These are phyloP conservation scores for Sternotherus odoratus DNA, from an alignment of 2,797 vertebrate genomes.

Conservation along the genomic window DNA sequence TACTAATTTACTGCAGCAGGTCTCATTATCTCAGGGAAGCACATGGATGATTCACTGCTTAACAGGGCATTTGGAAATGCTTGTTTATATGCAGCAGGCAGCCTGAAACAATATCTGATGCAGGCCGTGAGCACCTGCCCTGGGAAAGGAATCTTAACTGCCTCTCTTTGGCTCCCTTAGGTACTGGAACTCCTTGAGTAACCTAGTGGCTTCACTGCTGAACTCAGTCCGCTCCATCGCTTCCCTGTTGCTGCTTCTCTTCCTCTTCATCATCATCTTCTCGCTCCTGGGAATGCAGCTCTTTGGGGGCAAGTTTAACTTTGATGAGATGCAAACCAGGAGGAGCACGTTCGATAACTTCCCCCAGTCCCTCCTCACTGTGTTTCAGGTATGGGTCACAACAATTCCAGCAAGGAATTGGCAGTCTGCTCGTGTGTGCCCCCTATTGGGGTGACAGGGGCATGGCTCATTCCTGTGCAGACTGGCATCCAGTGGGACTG, in stretches of 20 bases:
- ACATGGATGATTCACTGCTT: slow-evolving; percentile 39
- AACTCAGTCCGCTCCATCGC: slow-evolving; percentile 99
- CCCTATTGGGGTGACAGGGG: fast-evolving
- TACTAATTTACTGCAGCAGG: slow-evolving; percentile 27
- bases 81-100: slow-evolving; percentile 4
- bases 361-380: slow-evolving; percentile 98
- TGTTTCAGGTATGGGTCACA: slow-evolving; percentile 90
- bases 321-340: slow-evolving; percentile 93
- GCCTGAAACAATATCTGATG: slow-evolving; percentile 20
- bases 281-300: slow-evolving; percentile 99
- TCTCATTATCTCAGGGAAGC: slow-evolving; percentile 47
- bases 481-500: fast-evolving
- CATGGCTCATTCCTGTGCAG: background rate
- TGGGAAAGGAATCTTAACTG: slow-evolving; percentile 1
- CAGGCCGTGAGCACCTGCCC: slow-evolving; percentile 35
- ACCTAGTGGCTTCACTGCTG: slow-evolving; percentile 96
- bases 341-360: slow-evolving; percentile 99
- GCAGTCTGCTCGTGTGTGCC: background rate
- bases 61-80: slow-evolving; percentile 36
- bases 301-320: slow-evolving; percentile 99
- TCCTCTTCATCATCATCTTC: slow-evolving; percentile 99
- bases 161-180: slow-evolving; percentile 73
- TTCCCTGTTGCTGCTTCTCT: slow-evolving; percentile 95
- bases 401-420: fast-evolving
- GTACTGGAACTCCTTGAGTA: slow-evolving; percentile 99